Percentiles rank a stretch among this genome's conserved stretches.
These are phyloP conservation scores for Bufotes viridis DNA, from an alignment of 2,797 vertebrate genomes.

Conservation along the genomic window DNA sequence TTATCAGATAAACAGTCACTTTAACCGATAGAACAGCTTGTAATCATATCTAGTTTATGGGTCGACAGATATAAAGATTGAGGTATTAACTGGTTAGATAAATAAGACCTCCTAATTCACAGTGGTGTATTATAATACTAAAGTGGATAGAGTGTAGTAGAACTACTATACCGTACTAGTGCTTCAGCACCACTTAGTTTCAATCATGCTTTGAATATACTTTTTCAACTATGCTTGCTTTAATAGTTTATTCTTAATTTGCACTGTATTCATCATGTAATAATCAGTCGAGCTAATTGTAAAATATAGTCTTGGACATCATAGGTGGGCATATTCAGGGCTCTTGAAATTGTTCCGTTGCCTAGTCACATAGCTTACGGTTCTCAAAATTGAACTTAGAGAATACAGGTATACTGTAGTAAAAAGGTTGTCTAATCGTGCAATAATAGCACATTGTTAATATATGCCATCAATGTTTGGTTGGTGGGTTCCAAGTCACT, in stretches of 20 bases:
- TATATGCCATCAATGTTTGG: too few species aligned
- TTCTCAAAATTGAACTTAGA: too few species aligned
- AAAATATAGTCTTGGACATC: too few species aligned
- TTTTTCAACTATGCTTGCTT: neutral
- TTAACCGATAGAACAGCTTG: constrained; percentile 26
- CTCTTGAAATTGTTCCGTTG: too few species aligned
- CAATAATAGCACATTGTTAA: too few species aligned
- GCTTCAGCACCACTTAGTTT: neutral
- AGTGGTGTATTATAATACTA: neutral
- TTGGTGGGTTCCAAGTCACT: neutral
- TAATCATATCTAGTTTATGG: constrained; percentile 35
- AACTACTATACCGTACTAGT: neutral
- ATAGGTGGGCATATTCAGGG: too few species aligned
- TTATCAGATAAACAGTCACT: constrained; percentile 59
- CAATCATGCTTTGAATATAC: neutral
- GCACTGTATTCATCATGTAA: neutral
- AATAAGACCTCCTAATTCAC: constrained; percentile 7
- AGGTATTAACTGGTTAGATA: constrained; percentile 2
- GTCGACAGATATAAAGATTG: constrained; percentile 9
- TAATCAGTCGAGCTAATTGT: neutral
- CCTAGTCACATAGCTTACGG: too few species aligned
- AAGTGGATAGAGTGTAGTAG: neutral
- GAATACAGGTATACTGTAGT: too few species aligned
- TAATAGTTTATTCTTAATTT: neutral
- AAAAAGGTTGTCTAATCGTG: too few species aligned